Evolutionary conservation across 2,888 invertebrate genomes (phyloP), one percentile per base, ranked within the genome.

Genomic region (Cyaniris semiargus): DNA sequence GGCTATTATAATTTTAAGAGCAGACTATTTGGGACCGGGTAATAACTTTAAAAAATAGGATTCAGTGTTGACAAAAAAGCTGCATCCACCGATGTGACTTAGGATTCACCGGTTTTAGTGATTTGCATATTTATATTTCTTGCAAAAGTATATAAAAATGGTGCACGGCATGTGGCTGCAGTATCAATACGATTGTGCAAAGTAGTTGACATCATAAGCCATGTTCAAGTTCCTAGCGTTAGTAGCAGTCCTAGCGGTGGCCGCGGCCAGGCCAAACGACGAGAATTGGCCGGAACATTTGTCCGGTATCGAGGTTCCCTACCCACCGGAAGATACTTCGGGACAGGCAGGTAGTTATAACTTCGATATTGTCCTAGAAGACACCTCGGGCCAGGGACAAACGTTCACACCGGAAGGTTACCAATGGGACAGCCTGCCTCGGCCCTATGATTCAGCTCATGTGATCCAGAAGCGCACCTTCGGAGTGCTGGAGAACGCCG

Each of bases 161-260:
- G 21, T 60, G 58, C 58, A 60, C 7, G 10, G n/a, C 21, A 23
- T 10, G 21, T 21, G 21, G 21, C n/a, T 60, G 58, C 58, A 60
- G 58, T 60, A 60, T 60, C 58, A 3, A 23, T 3, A n/a, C 21
- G 21, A 10, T 60, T 21, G 21, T 60, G 58, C 1, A 3, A 10
- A 60, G 21, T 21, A 27, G 23, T 10, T 10, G 23, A 27, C 27
- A 60, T 60, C n/a, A 23, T 4, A 72, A 21, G 44, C 7, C 6
- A 72, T 72, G 72, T 23, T 72, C n/a, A 72, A 72, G 72, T 72
- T 72, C 6, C 48, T 44, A 72, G 72, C 15, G 2, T 21, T 72
- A 5, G 23, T 44, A 13, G 44, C 72, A 10, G 21, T 72, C 6
- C 44, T 72, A 6, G 53, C 18, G 48, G 74, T 74, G 15, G 74